A percentile compares a stretch with the other conserved stretches of the same genome.
Evolutionary conservation across 2,888 invertebrate genomes (phyloP).

Genomic region (Reticulitermes lucifugus): DNA sequence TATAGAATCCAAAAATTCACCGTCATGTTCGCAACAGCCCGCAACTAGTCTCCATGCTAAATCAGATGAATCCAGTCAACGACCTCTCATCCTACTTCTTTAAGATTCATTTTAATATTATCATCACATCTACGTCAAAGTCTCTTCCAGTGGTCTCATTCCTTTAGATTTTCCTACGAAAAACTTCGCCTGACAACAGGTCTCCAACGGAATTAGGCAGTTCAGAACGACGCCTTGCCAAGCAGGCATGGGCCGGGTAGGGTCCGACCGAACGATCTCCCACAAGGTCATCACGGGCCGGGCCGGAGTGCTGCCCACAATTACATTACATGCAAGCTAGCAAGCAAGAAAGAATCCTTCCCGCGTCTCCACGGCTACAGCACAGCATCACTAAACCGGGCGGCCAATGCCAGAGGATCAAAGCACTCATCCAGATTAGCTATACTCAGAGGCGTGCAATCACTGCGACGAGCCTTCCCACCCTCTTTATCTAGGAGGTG

Average conservation of each 20-base stretch:
- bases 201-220: conserved; percentile 19
- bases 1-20: too few relatives aligned
- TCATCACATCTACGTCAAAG: too few relatives aligned
- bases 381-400: not conserved
- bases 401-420: conserved; percentile 43
- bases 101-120: too few relatives aligned
- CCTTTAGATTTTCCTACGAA: too few relatives aligned
- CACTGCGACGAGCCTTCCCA: not conserved
- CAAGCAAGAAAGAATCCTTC: not conserved
- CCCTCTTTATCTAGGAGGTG: not conserved
- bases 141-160: too few relatives aligned
- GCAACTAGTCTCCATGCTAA: too few relatives aligned
- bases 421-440: conserved; percentile 40
- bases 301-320: not conserved
- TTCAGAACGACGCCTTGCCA: not conserved
- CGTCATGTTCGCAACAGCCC: too few relatives aligned
- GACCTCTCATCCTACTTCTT: too few relatives aligned
- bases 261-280: not conserved
- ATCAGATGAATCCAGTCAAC: too few relatives aligned
- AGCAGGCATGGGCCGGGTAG: not conserved
- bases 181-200: too few relatives aligned
- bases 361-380: not conserved
- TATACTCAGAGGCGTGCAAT: not conserved
- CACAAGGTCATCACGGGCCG: conserved; percentile 31
- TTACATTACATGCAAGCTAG: not conserved